These are phyloP conservation scores for Musca domestica DNA, from an alignment of 1,140 invertebrate genomes.

Conservation along the genomic window DNA sequence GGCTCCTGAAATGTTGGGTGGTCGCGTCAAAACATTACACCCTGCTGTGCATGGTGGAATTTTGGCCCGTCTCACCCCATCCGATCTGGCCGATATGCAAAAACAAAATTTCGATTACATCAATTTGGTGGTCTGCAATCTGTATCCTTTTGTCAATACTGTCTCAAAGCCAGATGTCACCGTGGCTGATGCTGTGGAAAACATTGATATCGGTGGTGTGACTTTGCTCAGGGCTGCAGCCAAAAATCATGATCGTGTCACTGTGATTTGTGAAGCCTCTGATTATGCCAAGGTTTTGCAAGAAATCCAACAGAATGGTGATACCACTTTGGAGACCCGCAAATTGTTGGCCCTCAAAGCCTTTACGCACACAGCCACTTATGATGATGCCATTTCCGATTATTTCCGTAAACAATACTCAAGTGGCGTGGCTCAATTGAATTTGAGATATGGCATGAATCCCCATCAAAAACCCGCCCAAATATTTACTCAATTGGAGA, in stretches of 20 bases:
- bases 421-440: slow-evolving; percentile 72
- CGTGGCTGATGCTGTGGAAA: slow-evolving; percentile 90
- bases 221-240: slow-evolving; percentile 92
- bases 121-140: slow-evolving; percentile 88
- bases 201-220: slow-evolving; percentile 96
- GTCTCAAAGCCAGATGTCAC: slow-evolving; percentile 79
- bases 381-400: slow-evolving; percentile 92
- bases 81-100: slow-evolving; percentile 80
- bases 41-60: slow-evolving; percentile 92
- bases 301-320: slow-evolving; percentile 66
- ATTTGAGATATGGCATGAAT: slow-evolving; percentile 94
- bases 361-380: slow-evolving; percentile 93
- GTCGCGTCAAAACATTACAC: slow-evolving; percentile 95
- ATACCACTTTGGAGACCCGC: slow-evolving; percentile 71
- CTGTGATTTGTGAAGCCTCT: slow-evolving; percentile 87
- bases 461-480: slow-evolving; percentile 97
- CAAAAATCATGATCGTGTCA: slow-evolving; percentile 96
- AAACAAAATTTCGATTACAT: slow-evolving; percentile 74
- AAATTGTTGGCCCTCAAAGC: slow-evolving; percentile 83
- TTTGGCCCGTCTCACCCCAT: slow-evolving; percentile 64
- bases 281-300: slow-evolving; percentile 80
- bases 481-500: slow-evolving; percentile 76
- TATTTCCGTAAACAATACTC: slow-evolving; percentile 93
- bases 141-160: slow-evolving; percentile 94
- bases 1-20: slow-evolving; percentile 93